Evolutionary conservation across 2,113 vertebrate species (phyloP).

Genomic region (Oryctolagus cuniculus): mOryCun1.1 NC_091437.1:60045501-60046000

Average conservation of each 20-base stretch:
- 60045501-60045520: not conserved
- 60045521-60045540: not conserved
- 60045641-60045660: not conserved
- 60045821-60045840: too few species aligned
- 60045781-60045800: too few species aligned
- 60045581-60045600: not conserved
- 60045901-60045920: too few species aligned
- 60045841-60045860: too few species aligned
- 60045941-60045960: too few species aligned
- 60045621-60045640: not conserved
- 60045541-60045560: accelerated
- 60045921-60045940: too few species aligned
- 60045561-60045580: not conserved
- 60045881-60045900: too few species aligned
- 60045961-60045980: too few species aligned
- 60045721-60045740: conserved; percentile 81
- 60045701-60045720: conserved; percentile 85
- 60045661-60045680: conserved; percentile 72
- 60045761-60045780: conserved; percentile 47
- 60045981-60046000: too few species aligned
- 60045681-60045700: conserved; percentile 76
- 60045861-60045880: too few species aligned
- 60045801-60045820: too few species aligned
- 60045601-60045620: not conserved
- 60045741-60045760: conserved; percentile 79